Conservation (phyloP, 2,113 vertebrate species). For the Pelecanoides urinatrix region DNA sequence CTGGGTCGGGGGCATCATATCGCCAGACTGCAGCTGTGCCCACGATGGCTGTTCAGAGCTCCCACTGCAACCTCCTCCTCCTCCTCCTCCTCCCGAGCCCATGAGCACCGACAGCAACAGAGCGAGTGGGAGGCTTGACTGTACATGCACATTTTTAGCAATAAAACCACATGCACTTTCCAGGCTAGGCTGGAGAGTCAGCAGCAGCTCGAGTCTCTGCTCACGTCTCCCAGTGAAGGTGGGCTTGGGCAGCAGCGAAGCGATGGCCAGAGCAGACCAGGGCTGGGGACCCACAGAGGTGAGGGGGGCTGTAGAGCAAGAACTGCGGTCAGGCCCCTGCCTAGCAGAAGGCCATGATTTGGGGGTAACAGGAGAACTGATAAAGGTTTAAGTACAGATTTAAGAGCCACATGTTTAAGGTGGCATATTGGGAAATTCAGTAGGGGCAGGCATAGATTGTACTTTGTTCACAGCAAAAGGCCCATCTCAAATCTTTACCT, state of each 20-base stretch:
- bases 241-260: not conserved
- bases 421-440: not conserved
- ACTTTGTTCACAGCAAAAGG: not conserved
- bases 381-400: not conserved
- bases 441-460: not conserved
- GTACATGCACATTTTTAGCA: not conserved
- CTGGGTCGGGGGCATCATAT: not conserved
- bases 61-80: not conserved
- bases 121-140: not conserved
- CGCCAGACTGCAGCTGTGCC: rapidly evolving
- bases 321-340: no score
- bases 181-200: not conserved
- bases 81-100: not conserved
- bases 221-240: not conserved
- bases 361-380: no score
- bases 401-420: not conserved
- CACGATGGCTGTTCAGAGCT: not conserved
- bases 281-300: not conserved
- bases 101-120: rapidly evolving
- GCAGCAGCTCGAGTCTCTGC: not conserved
- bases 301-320: no score
- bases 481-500: not conserved
- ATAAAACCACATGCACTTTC: not conserved
- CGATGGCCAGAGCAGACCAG: rapidly evolving
- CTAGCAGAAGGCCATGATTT: no score